A percentile compares a stretch with the other conserved stretches of the same genome.
Evolutionary conservation across 2,888 invertebrate species (phyloP).

Genomic region (Lasioglossum pauxillum): DNA sequence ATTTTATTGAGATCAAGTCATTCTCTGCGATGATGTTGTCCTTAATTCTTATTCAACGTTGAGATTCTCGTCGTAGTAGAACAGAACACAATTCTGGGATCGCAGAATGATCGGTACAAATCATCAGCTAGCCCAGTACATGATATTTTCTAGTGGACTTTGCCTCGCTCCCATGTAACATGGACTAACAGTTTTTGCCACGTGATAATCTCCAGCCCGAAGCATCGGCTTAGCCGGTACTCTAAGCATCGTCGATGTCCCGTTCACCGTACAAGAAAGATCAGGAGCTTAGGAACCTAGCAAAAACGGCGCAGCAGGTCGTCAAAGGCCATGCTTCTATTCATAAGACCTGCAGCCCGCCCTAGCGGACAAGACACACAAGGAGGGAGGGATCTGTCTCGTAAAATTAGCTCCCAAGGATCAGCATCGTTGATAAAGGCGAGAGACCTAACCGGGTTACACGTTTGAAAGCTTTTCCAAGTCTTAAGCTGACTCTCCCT

Average conservation of each 20-base stretch:
- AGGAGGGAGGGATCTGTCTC: neutral
- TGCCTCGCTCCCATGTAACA: neutral
- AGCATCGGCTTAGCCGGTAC: neutral
- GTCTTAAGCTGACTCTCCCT: neutral
- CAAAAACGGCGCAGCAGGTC: neutral
- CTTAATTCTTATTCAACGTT: neutral
- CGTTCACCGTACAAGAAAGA: neutral
- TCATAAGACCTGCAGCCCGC: neutral
- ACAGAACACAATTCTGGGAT: neutral
- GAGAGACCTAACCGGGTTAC: constrained; percentile 7
- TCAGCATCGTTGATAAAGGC: constrained; percentile 1
- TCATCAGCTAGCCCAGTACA: neutral
- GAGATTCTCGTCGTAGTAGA: too few species aligned
- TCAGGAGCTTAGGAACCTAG: neutral
- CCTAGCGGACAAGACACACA: neutral
- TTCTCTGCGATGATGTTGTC: neutral
- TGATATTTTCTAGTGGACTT: neutral
- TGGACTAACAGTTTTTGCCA: neutral
- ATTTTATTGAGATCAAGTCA: neutral
- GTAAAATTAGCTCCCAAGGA: neutral
- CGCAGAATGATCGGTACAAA: neutral
- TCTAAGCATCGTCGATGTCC: constrained; percentile 8
- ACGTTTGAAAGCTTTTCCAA: constrained; percentile 2
- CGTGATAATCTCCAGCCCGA: neutral
- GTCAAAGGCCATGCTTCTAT: constrained; percentile 11